Evolutionary conservation across 2,888 invertebrate species (phyloP).

Genomic region (Watsonalla cultraria): DNA sequence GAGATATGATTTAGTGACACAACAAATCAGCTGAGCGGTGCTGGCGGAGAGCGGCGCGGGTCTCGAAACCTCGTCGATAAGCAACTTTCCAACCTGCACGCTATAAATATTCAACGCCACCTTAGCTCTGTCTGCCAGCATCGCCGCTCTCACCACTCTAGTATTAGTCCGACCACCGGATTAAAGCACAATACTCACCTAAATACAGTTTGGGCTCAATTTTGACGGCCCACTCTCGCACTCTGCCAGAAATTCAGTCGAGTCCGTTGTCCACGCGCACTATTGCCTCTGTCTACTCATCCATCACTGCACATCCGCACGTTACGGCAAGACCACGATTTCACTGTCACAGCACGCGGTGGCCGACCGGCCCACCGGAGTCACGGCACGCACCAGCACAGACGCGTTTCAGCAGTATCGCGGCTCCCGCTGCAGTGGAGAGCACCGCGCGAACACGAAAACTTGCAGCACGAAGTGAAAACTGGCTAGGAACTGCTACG

Average conservation of each 20-base stretch:
- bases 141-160: slow-evolving; percentile 39
- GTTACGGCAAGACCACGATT: slow-evolving; percentile 66
- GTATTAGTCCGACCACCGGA: slow-evolving; percentile 19
- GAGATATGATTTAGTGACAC: slow-evolving; percentile 40
- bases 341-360: slow-evolving; percentile 76
- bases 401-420: slow-evolving; percentile 44
- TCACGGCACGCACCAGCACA: slow-evolving; percentile 56
- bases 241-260: slow-evolving; percentile 57
- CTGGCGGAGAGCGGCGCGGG: slow-evolving; percentile 22
- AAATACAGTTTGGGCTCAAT: slow-evolving; percentile 78
- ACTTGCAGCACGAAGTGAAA: slow-evolving; percentile 41
- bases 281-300: slow-evolving; percentile 66
- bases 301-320: slow-evolving; percentile 79
- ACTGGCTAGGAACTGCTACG: slow-evolving; percentile 46
- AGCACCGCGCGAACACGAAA: slow-evolving; percentile 26
- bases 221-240: slow-evolving; percentile 69
- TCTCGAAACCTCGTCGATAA: slow-evolving; percentile 30
- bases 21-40: slow-evolving; percentile 59
- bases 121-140: slow-evolving; percentile 32
- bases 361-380: slow-evolving; percentile 56
- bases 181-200: slow-evolving; percentile 57
- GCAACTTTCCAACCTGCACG: slow-evolving; percentile 64
- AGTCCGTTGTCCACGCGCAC: slow-evolving; percentile 50
- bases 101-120: slow-evolving; percentile 68
- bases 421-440: slow-evolving; percentile 50